phyloP scores from a whole-genome alignment of 2,888 invertebrate species.

The Hirudinaria manillensis region DNA sequence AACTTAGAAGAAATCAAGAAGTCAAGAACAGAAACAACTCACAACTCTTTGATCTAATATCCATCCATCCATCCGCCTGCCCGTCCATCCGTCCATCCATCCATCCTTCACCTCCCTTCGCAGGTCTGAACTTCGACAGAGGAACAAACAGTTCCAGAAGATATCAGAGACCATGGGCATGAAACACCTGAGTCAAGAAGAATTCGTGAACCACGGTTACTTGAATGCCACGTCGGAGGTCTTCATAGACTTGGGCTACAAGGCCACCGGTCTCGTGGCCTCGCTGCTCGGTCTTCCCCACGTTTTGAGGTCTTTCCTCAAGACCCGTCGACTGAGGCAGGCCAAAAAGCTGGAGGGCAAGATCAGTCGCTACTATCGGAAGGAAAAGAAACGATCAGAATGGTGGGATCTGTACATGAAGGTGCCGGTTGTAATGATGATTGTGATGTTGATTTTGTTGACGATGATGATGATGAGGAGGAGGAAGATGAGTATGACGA shows the following conservation, averaged over 20 bases:
- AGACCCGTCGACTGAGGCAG: background rate
- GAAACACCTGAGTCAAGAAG: background rate
- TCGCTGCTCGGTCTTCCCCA: background rate
- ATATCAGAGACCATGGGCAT: background rate
- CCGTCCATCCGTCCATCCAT: no score
- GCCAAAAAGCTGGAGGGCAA: background rate
- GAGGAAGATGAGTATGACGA: constrained; percentile 17
- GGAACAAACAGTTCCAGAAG: constrained; percentile 13
- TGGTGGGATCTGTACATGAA: background rate
- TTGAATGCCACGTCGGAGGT: background rate
- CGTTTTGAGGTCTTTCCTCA: background rate
- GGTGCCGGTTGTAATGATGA: constrained; percentile 2
- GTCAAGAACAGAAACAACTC: no score
- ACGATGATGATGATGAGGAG: constrained; percentile 6
- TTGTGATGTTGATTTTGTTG: constrained; percentile 15
- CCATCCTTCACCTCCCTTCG: no score
- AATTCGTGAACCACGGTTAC: background rate
- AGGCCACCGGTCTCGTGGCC: background rate
- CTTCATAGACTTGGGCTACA: background rate
- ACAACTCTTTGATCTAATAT: no score
- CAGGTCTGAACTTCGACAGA: constrained; percentile 2
- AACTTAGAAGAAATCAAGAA: no score
- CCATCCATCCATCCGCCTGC: no score
- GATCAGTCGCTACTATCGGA: background rate
- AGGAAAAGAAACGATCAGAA: background rate